Conservation (phyloP, 2,888 invertebrate genomes). For the Tanytarsus gracilentus region DNA sequence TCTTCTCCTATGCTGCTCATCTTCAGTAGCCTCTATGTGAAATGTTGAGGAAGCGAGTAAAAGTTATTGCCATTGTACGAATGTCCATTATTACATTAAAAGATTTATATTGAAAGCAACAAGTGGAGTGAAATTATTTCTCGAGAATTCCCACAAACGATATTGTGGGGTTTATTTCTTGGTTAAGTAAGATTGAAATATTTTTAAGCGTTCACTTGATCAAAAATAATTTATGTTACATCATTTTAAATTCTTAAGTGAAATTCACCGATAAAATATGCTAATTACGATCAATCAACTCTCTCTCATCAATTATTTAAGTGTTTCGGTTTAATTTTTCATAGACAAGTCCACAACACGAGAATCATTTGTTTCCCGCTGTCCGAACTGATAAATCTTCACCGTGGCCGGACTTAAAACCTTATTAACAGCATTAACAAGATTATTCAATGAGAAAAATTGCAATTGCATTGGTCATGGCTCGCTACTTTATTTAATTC, state of each 20-base stretch:
- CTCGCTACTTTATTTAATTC: slow-evolving; percentile 22
- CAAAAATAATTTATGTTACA: neutral
- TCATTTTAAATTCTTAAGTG: too few species aligned
- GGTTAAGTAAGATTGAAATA: neutral
- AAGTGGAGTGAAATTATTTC: slow-evolving; percentile 15
- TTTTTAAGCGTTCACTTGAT: neutral
- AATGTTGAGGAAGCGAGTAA: slow-evolving; percentile 21
- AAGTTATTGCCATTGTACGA: slow-evolving; percentile 14
- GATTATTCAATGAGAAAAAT: slow-evolving; percentile 4
- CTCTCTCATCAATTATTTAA: neutral
- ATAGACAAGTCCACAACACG: neutral
- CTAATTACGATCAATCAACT: neutral
- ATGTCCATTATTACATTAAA: slow-evolving; percentile 10
- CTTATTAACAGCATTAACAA: slow-evolving; percentile 11
- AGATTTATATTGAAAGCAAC: neutral
- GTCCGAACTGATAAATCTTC: slow-evolving; percentile 9
- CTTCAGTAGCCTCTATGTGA: neutral
- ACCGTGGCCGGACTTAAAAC: neutral
- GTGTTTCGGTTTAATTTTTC: neutral
- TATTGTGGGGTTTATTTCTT: neutral
- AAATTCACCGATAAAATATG: slow-evolving; percentile 16
- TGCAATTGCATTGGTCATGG: slow-evolving; percentile 2
- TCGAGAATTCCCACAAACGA: neutral
- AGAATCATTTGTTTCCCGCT: neutral
- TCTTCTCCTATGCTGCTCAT: neutral